Evolutionary conservation across 2,113 vertebrate genomes (phyloP).

Genomic region (Notechis scutatus): DNA sequence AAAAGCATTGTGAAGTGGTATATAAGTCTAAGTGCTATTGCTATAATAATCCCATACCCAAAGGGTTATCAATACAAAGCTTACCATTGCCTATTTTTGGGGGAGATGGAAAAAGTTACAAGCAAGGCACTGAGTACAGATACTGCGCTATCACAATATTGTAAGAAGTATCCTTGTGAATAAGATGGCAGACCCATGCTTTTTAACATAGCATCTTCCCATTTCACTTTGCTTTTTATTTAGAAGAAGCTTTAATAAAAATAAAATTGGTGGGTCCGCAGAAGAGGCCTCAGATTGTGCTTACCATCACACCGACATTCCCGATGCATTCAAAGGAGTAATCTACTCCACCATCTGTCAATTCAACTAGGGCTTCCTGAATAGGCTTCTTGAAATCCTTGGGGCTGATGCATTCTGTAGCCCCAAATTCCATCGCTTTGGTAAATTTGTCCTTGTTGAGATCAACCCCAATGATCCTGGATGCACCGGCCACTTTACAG

Average conservation of each 20-base stretch:
- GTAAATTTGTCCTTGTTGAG: conserved; percentile 75
- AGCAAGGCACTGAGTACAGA: not conserved
- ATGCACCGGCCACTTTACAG: conserved; percentile 75
- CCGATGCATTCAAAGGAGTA: conserved; percentile 81
- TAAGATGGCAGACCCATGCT: not conserved
- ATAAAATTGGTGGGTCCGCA: not conserved
- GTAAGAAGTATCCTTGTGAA: not conserved
- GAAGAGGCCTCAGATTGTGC: conserved; percentile 3
- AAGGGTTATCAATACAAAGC: not conserved
- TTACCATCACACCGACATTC: conserved; percentile 77
- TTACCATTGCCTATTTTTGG: not conserved
- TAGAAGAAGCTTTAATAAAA: not conserved
- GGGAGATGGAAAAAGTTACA: not conserved
- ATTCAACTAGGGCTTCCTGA: conserved; percentile 73
- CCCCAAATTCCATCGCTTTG: conserved; percentile 76
- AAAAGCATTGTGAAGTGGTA: too few relatives aligned
- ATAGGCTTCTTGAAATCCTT: conserved; percentile 73
- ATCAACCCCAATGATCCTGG: conserved; percentile 75
- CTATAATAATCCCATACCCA: not conserved
- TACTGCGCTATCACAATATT: not conserved
- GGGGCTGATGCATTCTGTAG: conserved; percentile 74
- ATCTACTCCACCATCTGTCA: conserved; percentile 77
- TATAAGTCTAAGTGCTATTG: too few relatives aligned
- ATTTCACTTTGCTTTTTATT: not conserved
- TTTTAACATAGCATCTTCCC: not conserved